Evolutionary conservation across 1,140 invertebrate species (phyloP).

Genomic region (Lepidurus couesii): DNA sequence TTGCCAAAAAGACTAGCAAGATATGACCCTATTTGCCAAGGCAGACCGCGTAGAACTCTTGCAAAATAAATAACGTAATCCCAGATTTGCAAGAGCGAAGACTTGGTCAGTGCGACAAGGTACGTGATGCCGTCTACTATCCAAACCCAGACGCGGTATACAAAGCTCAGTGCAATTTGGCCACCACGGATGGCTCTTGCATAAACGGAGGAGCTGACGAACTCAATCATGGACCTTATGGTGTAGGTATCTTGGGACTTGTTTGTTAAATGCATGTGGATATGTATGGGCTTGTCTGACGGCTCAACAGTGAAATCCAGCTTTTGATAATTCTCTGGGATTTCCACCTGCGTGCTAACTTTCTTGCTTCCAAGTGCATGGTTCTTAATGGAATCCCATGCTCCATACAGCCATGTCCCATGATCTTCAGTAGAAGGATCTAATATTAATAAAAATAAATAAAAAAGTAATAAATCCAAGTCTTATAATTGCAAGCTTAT

Average conservation of each 20-base stretch:
- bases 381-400: not conserved
- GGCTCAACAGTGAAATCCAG: not conserved
- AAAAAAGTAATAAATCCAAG: not conserved
- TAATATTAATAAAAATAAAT: not conserved
- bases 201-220: not conserved
- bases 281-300: not conserved
- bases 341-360: not conserved
- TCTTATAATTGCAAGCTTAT: not conserved
- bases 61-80: no score
- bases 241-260: not conserved
- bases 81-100: not conserved
- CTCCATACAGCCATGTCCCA: not conserved
- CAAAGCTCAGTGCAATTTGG: not conserved
- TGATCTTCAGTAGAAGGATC: not conserved
- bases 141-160: not conserved
- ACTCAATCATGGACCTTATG: not conserved
- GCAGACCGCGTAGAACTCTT: no score
- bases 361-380: not conserved
- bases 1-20: not conserved
- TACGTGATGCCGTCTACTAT: not conserved
- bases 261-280: not conserved
- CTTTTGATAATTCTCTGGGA: not conserved
- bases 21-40: no score
- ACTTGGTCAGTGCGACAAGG: not conserved
- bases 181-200: not conserved